These are phyloP conservation scores for Oryzias celebensis DNA, from an alignment of 2,113 vertebrate genomes.

Conservation along the genomic window DNA sequence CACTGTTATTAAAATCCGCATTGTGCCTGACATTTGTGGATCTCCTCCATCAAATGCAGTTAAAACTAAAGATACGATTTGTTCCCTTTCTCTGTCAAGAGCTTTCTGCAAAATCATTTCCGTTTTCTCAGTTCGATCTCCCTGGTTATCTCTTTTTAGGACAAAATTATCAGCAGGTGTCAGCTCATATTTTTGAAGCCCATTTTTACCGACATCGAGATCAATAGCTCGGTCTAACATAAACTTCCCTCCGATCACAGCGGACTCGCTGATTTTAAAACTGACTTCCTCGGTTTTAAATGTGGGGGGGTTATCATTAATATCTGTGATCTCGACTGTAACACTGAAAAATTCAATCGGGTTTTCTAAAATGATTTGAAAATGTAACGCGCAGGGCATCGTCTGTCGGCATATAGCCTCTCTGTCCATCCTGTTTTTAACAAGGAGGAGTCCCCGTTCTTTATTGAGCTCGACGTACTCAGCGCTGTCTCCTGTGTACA, in stretches of 20 bases:
- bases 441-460: slow-evolving; percentile 54
- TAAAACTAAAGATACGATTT: slow-evolving; percentile 38
- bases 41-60: slow-evolving; percentile 53
- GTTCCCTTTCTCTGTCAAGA: slow-evolving; percentile 60
- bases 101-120: slow-evolving; percentile 60
- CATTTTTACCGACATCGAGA: slow-evolving; percentile 75
- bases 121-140: slow-evolving; percentile 41
- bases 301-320: slow-evolving; percentile 74
- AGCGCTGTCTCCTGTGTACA: slow-evolving; percentile 69
- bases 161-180: slow-evolving; percentile 65
- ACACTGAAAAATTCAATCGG: slow-evolving; percentile 76
- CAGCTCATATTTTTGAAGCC: slow-evolving; percentile 75
- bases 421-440: slow-evolving; percentile 65
- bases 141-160: slow-evolving; percentile 38
- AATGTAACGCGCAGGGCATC: slow-evolving; percentile 70
- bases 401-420: slow-evolving; percentile 68
- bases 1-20: slow-evolving; percentile 43
- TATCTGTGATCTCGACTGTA: slow-evolving; percentile 66
- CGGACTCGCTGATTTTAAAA: slow-evolving; percentile 65
- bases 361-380: slow-evolving; percentile 77
- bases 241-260: slow-evolving; percentile 46
- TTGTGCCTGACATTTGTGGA: slow-evolving; percentile 48
- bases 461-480: slow-evolving; percentile 69
- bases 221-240: slow-evolving; percentile 76
- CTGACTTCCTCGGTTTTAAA: slow-evolving; percentile 39